Evolutionary conservation across 2,888 invertebrate species (phyloP).

Genomic region (Machimus atricapillus): DNA sequence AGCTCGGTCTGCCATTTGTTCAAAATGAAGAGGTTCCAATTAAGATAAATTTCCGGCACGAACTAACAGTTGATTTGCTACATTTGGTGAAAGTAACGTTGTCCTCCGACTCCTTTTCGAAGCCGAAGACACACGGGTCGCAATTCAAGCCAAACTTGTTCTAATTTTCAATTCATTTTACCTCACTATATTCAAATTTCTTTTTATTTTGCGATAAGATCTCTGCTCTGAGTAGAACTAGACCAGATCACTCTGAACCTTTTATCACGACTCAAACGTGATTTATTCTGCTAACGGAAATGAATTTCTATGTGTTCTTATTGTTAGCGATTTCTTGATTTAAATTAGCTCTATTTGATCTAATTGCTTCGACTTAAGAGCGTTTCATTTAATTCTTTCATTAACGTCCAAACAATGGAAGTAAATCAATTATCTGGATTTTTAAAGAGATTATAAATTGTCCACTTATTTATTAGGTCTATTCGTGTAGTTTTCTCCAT

Average conservation of each 20-base stretch:
- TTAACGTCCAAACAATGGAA: background rate
- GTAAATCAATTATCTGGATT: background rate
- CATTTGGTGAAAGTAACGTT: slow-evolving; percentile 11
- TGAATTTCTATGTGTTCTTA: background rate
- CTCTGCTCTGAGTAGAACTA: background rate
- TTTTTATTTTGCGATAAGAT: background rate
- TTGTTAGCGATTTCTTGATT: background rate
- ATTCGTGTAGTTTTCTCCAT: background rate
- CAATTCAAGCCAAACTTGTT: background rate
- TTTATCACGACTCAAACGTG: background rate
- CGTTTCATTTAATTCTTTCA: background rate
- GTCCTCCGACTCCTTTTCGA: background rate
- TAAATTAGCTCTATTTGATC: background rate
- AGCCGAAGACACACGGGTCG: background rate
- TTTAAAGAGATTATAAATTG: background rate
- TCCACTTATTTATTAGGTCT: background rate
- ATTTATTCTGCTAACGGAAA: background rate
- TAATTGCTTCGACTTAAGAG: background rate
- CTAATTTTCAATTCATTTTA: background rate
- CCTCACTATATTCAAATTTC: background rate
- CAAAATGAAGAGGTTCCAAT: slow-evolving; percentile 30
- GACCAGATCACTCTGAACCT: background rate
- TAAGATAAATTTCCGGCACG: slow-evolving; percentile 28
- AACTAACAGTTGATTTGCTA: slow-evolving; percentile 11
- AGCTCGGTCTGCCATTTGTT: slow-evolving; percentile 16